Base-by-base conservation (phyloP, 2,888 invertebrate genomes). In the Drosophila tripunctata region DNA sequence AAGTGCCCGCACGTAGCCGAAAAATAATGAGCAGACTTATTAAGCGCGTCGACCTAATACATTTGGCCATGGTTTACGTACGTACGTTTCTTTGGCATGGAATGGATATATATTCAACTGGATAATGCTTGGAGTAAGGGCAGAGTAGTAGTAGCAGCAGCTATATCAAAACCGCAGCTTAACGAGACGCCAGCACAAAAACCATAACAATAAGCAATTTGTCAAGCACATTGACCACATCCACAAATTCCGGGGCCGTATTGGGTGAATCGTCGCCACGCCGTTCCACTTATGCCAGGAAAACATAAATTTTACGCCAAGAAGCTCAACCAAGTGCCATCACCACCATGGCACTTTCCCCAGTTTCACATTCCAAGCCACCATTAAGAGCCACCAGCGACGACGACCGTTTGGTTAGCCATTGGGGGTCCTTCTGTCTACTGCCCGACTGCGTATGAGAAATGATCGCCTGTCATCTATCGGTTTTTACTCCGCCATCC, bases 201-300 rank as follows among this genome's bases (percentile, higher is more conserved):
- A 66, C 83, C 89, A 82, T 86, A 84, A 87, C 84, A 85, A 84
- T 83, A 86, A 87, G 78, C 78, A 88, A 89, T 89, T 89, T 90
- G 88, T 90, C 89, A 90, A 80, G 74, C 75, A 79, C 87, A 85
- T 85, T 87, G 85, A 83, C 82, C 83, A 71, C 77, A 75, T 70
- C 71, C 83, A 67, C 75, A 63, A 75, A 80, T 78, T 73, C 61
- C 50, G 51, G 36, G 19, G 10, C 3, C 10, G 27, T 10, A 6
- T n/a, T n/a, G n/a, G 27, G 6, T 36, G 38, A 41, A 30, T 33
- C 35, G 61, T 56, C 63, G 54, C 58, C 64, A 50, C 62, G 69
- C 66, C 68, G 54, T 64, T 72, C 85, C 88, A 88, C 86, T 88
- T 88, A 72, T 65, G 69, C 72, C 83, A 87, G 88, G 82, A 88